phyloP scores from a whole-genome alignment of 1,140 invertebrate genomes.

The Pachypeltis micranthus region DNA sequence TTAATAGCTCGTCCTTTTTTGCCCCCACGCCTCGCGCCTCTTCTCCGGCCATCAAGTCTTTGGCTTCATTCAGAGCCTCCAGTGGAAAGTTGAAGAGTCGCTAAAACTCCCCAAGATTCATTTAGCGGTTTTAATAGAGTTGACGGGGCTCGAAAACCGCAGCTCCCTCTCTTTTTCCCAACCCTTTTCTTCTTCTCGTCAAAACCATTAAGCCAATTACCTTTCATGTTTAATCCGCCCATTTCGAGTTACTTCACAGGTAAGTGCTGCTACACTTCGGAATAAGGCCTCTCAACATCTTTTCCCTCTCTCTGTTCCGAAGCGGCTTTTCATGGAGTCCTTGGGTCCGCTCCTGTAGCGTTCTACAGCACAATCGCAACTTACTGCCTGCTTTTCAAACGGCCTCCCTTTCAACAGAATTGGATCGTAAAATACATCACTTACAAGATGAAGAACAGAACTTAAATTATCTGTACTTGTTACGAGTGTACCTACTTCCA shows the following conservation, averaged over 20 bases:
- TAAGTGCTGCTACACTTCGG: neutral
- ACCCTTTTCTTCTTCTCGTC: slow-evolving; percentile 6
- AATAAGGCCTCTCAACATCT: neutral
- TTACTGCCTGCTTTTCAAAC: too few species aligned
- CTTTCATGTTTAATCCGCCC: slow-evolving; percentile 4
- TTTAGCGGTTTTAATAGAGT: slow-evolving; percentile 8
- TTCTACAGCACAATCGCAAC: too few species aligned
- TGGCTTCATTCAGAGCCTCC: neutral
- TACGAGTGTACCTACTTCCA: too few species aligned
- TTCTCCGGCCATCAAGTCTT: neutral
- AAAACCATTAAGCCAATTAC: slow-evolving; percentile 8
- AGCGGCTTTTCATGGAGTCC: too few species aligned
- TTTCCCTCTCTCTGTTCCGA: neutral
- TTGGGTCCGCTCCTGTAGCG: too few species aligned
- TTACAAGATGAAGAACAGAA: too few species aligned
- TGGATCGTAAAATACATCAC: too few species aligned
- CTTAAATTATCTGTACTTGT: too few species aligned
- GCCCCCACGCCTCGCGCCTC: too few species aligned
- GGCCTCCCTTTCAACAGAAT: too few species aligned
- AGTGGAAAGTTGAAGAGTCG: neutral
- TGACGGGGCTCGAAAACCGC: slow-evolving; percentile 1
- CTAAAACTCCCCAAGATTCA: slow-evolving; percentile 3
- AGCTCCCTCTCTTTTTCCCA: neutral
- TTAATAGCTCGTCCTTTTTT: neutral
- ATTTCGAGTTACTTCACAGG: slow-evolving; percentile 1